Evolutionary conservation across 2,113 vertebrate genomes (phyloP).

Genomic region (Pseudolaguvia tuberculata): DNA sequence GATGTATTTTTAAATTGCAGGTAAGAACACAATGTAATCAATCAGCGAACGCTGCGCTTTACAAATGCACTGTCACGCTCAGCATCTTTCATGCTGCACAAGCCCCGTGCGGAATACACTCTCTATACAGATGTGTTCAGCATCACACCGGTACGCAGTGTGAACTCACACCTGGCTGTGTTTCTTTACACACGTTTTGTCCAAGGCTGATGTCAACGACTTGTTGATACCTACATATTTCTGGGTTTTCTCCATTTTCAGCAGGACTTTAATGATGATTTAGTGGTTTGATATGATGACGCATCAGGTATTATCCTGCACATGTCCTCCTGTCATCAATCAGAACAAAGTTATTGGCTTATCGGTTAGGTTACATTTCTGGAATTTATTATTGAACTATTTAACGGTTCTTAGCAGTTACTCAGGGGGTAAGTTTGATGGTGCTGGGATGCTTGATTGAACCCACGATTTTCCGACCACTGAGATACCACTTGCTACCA

Average conservation of each 20-base stretch:
- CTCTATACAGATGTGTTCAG: conserved; percentile 5
- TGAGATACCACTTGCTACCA: no score
- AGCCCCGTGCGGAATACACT: not conserved
- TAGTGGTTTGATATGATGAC: not conserved
- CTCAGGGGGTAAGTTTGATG: no score
- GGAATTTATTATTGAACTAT: no score
- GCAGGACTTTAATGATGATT: not conserved
- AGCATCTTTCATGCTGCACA: conserved; percentile 23
- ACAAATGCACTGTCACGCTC: conserved; percentile 37
- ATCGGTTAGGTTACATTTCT: no score
- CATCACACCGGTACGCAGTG: not conserved
- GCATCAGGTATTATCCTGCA: not conserved
- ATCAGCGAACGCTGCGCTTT: conserved; percentile 24
- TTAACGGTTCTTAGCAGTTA: no score
- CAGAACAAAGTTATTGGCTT: no score
- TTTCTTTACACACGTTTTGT: not conserved
- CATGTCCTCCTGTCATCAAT: not conserved
- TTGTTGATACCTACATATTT: not conserved
- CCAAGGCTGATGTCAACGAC: not conserved
- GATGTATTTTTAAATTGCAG: not conserved
- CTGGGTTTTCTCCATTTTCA: not conserved
- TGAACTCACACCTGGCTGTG: not conserved
- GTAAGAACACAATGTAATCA: not conserved
- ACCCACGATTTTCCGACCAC: no score
- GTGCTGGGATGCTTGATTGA: no score